Evolutionary conservation across 1,140 invertebrate species (phyloP), one percentile per base, ranked within the genome.

Genomic region (Leptinotarsa lineolata): DNA sequence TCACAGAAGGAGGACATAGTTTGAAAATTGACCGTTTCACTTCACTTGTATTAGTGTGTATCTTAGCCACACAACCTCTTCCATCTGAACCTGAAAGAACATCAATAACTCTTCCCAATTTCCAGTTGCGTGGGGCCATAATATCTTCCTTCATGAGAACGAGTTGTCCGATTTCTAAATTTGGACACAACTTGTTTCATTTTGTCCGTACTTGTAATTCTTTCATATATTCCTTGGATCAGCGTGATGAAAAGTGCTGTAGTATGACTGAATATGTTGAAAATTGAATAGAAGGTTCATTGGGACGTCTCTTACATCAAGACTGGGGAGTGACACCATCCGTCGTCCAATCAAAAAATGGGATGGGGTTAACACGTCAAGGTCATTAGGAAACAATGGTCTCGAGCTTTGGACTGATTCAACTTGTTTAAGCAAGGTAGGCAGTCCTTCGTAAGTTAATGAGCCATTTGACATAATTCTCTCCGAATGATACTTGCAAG

Each of bases 381-480:
- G n/a, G n/a, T n/a, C 5, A 6, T 83, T 18, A 8, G 79, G 77
- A 60, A 70, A 72, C 5, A 85, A 45, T 8, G 83, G 83, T 2
- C 84, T 61, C 2, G 78, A 81, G 73, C 84, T 84, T 0, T 85
- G 68, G 2, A 73, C 48, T 13, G 79, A 75, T 69, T 83, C 81
- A 1, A n/a, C 70, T 70, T 80, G 78, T 24, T 67, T 18, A 18
- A 81, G 59, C 39, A 79, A 15, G 3, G 79, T 84, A 48, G 76
- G 75, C 13, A 68, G 54, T 15, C 76, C 70, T 44, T 81, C 79
- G 65, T 69, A 80, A 1, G 72, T 77, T 48, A 75, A 69, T 18
- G 54, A 20, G 30, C 22, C 67, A 66, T 75, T 75, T n/a, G 77
- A 79, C 11, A 84, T 21, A 5, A 79, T 72, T 2, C 81, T 74